A percentile compares a stretch with the other conserved stretches of the same genome.
Conservation (phyloP, 2,113 vertebrate species). For the Coregonus clupeaformis region DNA sequence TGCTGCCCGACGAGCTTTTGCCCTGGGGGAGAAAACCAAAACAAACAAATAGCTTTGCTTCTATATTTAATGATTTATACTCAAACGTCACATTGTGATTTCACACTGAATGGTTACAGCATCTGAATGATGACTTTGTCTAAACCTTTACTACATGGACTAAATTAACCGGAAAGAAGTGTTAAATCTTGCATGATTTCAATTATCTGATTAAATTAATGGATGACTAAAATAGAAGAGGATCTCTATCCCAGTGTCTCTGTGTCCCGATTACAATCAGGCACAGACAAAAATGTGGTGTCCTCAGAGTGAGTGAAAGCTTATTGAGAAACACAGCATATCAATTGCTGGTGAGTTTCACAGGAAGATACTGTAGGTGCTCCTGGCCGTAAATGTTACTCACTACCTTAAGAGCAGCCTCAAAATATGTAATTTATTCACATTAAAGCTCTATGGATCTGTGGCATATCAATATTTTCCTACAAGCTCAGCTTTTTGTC, state of each 20-base stretch:
- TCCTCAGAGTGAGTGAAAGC: neutral
- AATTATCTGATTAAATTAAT: conserved; percentile 5
- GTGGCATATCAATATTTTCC: conserved; percentile 36
- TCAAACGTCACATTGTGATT: neutral
- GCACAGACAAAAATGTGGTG: neutral
- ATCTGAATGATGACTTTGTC: neutral
- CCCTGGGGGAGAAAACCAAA: conserved; percentile 64
- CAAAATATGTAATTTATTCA: conserved; percentile 44
- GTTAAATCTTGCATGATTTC: conserved; percentile 5
- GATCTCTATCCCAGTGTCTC: neutral
- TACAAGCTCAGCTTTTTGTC: conserved; percentile 45
- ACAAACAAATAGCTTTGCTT: neutral
- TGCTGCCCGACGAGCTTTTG: conserved; percentile 80
- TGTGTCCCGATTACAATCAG: neutral
- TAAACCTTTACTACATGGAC: neutral
- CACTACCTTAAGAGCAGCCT: conserved; percentile 5
- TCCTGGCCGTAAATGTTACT: conserved; percentile 18
- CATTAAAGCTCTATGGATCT: conserved; percentile 27
- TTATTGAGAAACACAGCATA: conserved; percentile 1
- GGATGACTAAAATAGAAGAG: neutral
- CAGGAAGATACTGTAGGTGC: conserved; percentile 4
- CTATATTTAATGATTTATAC: too few species aligned
- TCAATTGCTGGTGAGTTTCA: neutral
- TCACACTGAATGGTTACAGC: too few species aligned
- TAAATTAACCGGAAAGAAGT: neutral